These are phyloP conservation scores for Eolophus roseicapilla DNA, from an alignment of 2,113 vertebrate species.

Conservation along the genomic window DNA sequence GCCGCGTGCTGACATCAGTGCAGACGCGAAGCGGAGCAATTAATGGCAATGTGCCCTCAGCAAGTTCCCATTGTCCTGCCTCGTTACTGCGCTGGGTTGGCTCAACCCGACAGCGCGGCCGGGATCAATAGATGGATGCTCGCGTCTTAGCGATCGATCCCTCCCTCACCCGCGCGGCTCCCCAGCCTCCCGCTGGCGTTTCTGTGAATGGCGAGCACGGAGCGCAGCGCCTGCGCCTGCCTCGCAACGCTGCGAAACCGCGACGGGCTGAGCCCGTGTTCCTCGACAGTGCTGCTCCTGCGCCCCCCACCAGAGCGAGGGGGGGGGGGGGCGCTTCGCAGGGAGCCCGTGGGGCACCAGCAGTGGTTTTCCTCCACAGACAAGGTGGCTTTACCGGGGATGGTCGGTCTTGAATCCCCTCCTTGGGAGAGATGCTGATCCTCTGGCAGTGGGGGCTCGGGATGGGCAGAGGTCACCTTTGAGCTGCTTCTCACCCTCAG, in stretches of 20 bases:
- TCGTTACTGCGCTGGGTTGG: background rate
- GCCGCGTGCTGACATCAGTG: background rate
- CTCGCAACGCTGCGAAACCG: background rate
- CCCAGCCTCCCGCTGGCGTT: background rate
- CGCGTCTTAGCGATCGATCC: constrained; percentile 37
- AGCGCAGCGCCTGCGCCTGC: background rate
- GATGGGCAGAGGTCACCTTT: background rate
- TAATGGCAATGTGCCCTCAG: background rate
- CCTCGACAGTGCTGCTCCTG: background rate
- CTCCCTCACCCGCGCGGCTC: background rate
- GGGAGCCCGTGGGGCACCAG: background rate
- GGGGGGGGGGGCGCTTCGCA: background rate
- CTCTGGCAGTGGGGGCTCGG: background rate
- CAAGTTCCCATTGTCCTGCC: background rate
- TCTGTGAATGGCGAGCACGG: background rate
- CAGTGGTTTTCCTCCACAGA: background rate
- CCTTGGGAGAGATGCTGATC: background rate
- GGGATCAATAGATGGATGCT: constrained; percentile 32
- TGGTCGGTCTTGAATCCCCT: background rate
- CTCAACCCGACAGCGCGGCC: background rate
- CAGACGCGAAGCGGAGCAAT: background rate
- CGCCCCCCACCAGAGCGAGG: background rate
- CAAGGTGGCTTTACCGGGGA: background rate
- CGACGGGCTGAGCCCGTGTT: background rate
- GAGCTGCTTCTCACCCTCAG: background rate